These are phyloP conservation scores for Anomalospiza imberbis DNA, from an alignment of 2,797 vertebrate species.

Conservation along the genomic window DNA sequence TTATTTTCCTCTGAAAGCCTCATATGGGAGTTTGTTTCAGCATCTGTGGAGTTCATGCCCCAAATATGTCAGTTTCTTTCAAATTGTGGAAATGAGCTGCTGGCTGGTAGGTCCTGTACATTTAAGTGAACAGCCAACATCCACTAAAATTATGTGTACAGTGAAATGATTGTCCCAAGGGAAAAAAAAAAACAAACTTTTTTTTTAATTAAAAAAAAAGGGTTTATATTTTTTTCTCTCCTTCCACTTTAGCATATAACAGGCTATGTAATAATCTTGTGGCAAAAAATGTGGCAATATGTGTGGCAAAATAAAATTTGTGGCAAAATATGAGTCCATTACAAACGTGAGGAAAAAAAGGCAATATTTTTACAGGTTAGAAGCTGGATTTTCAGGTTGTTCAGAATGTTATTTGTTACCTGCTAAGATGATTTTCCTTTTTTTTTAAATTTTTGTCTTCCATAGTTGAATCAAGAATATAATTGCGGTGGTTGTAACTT, in stretches of 20 bases:
- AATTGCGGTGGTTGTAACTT: not conserved
- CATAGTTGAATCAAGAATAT: not conserved
- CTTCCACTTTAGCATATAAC: not conserved
- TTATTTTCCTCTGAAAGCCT: not conserved
- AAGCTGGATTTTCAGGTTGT: not conserved
- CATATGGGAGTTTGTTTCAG: not conserved
- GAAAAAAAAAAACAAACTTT: not conserved
- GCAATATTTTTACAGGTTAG: not conserved
- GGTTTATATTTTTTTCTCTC: not conserved
- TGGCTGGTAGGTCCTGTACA: not conserved
- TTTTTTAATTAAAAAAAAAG: no score
- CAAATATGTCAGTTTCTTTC: constrained; percentile 23
- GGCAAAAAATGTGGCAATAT: no score
- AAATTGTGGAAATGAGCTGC: not conserved
- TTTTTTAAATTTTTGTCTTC: not conserved
- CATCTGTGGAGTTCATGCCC: not conserved
- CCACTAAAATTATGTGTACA: not conserved
- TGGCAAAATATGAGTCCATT: not conserved
- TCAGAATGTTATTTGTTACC: not conserved
- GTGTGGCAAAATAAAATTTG: not conserved
- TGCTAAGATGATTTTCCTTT: not conserved
- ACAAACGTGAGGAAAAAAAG: not conserved
- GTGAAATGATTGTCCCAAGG: not conserved
- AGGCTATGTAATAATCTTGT: not conserved
- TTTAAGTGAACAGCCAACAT: not conserved